Percentiles rank a stretch among this genome's conserved stretches.
Evolutionary conservation across 2,797 vertebrate genomes (phyloP).

Genomic region (Fistularia commersonii): DNA sequence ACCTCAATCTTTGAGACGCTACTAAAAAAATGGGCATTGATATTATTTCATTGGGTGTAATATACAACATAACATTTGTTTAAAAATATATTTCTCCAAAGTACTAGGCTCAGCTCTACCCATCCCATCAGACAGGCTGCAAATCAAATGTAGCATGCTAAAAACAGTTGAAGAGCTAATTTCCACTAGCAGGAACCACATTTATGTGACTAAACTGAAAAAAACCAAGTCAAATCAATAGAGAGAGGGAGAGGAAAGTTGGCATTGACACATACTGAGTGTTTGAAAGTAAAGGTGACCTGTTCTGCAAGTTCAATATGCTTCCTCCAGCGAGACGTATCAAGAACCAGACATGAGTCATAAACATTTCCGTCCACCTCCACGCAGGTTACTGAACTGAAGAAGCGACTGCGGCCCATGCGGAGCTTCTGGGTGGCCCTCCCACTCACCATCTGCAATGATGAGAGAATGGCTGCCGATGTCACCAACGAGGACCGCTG

Average conservation of each 20-base stretch:
- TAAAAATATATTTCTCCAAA: no score
- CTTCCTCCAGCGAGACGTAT: constrained; percentile 34
- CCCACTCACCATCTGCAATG: constrained; percentile 84
- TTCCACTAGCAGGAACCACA: background rate
- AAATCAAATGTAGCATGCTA: no score
- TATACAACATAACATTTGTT: no score
- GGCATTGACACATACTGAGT: constrained; percentile 20
- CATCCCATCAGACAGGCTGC: no score
- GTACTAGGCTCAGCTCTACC: no score
- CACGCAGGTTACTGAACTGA: constrained; percentile 82
- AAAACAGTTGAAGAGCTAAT: no score
- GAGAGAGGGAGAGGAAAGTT: background rate
- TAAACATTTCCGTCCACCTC: constrained; percentile 45
- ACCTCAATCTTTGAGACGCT: no score
- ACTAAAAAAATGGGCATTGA: no score
- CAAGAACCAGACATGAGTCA: constrained; percentile 61
- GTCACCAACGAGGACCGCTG: constrained; percentile 83
- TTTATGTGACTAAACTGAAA: constrained; percentile 7
- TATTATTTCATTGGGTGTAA: no score
- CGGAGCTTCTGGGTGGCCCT: constrained; percentile 86
- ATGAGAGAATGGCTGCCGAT: constrained; percentile 80
- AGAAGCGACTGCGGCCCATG: constrained; percentile 81
- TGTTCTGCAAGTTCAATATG: constrained; percentile 31
- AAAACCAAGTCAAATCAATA: constrained; percentile 12
- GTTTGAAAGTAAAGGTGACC: constrained; percentile 4